Conservation (phyloP, 2,797 vertebrate genomes). For the Pipistrellus pygmaeus region DNA sequence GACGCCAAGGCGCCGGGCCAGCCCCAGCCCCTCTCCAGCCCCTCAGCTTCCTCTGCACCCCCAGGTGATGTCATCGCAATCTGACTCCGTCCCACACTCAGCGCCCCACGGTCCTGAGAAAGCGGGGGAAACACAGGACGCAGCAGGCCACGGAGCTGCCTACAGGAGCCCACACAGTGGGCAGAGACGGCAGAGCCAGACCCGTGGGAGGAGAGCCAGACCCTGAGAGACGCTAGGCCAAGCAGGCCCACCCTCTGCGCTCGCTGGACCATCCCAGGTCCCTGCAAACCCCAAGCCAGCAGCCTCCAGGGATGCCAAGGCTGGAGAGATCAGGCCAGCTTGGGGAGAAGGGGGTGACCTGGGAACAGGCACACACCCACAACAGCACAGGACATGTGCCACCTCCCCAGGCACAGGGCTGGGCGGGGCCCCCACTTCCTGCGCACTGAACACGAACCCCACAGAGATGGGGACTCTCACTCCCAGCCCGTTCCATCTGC, state of each 20-base stretch:
- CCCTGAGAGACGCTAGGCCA: neutral
- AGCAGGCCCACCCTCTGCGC: neutral
- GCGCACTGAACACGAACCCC: neutral
- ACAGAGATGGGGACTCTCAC: neutral
- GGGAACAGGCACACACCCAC: neutral
- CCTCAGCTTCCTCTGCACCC: neutral
- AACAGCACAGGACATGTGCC: neutral
- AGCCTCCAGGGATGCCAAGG: neutral
- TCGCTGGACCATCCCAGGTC: neutral
- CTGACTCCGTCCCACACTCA: neutral
- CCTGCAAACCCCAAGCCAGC: neutral
- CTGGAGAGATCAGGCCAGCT: neutral
- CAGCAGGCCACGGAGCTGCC: neutral
- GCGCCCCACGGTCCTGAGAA: neutral
- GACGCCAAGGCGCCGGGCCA: constrained; percentile 9
- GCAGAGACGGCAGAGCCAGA: neutral
- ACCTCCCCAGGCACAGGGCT: neutral
- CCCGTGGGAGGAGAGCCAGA: neutral
- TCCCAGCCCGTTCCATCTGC: neutral
- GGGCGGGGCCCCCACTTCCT: neutral
- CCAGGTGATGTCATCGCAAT: neutral
- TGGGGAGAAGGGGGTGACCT: neutral
- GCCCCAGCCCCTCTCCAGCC: neutral
- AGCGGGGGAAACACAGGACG: neutral
- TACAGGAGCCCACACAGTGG: neutral